Percentiles rank a stretch among this genome's conserved stretches.
These are phyloP conservation scores for Leptinotarsa juncta DNA, from an alignment of 2,888 invertebrate genomes.

Conservation along the genomic window DNA sequence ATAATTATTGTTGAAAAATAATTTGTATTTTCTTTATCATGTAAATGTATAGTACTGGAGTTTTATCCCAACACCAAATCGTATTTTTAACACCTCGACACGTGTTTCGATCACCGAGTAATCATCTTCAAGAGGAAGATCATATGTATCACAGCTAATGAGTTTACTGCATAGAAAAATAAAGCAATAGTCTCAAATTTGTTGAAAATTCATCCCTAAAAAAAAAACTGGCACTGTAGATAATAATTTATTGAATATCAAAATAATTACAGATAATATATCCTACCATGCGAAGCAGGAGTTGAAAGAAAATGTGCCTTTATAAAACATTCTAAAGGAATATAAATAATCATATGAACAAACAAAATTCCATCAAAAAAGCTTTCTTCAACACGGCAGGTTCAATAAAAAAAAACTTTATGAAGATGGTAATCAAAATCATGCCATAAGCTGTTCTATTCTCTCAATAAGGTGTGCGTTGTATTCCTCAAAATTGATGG, in stretches of 20 bases:
- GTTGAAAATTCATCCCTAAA: too few species aligned
- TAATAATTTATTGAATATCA: neutral
- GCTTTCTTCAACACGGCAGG: neutral
- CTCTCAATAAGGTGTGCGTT: conserved; percentile 63
- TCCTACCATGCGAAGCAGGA: neutral
- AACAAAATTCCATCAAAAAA: neutral
- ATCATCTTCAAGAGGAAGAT: too few species aligned
- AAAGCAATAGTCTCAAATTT: too few species aligned
- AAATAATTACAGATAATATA: neutral
- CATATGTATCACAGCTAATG: too few species aligned
- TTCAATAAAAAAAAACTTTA: conserved; percentile 11
- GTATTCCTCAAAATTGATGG: conserved; percentile 82
- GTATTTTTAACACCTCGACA: too few species aligned
- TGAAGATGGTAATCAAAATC: conserved; percentile 8
- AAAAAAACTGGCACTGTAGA: neutral
- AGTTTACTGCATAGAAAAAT: too few species aligned
- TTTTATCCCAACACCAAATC: too few species aligned
- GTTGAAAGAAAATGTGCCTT: neutral
- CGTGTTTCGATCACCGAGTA: too few species aligned
- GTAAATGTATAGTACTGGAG: too few species aligned
- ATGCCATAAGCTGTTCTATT: conserved; percentile 46
- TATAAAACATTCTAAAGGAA: neutral
- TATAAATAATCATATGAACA: too few species aligned
- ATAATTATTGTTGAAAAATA: too few species aligned
- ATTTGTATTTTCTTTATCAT: too few species aligned